Percentiles rank a stretch among this genome's conserved stretches.
Evolutionary conservation across 2,113 vertebrate genomes (phyloP).

Genomic region (Ailurus styani): DNA sequence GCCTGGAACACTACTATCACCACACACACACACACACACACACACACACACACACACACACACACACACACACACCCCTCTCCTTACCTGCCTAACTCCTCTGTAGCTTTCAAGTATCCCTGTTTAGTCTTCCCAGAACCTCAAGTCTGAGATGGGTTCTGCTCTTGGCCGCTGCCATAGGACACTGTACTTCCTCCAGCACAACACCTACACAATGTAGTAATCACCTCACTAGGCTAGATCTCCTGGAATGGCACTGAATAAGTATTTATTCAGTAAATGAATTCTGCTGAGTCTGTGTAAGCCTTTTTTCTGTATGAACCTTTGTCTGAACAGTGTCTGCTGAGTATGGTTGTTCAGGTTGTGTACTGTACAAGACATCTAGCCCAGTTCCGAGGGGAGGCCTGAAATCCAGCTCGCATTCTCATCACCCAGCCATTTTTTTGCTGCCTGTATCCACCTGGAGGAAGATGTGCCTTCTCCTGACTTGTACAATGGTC

Average conservation of each 20-base stretch:
- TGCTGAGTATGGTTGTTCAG: neutral
- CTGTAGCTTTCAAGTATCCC: neutral
- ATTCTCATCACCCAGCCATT: neutral
- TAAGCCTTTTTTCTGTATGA: neutral
- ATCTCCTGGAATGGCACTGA: neutral
- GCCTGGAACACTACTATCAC: neutral
- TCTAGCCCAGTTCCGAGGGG: neutral
- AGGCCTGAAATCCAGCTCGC: neutral
- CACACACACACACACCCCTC: neutral
- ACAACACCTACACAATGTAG: rapidly evolving
- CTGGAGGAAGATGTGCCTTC: neutral
- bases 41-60: neutral
- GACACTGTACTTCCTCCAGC: neutral
- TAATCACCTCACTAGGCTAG: neutral
- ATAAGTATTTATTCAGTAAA: neutral
- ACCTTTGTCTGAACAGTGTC: neutral
- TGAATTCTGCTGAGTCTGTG: neutral
- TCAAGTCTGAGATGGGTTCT: neutral
- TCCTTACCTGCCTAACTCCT: neutral
- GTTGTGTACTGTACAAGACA: too few relatives aligned
- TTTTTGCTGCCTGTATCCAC: neutral
- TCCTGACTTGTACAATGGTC: neutral
- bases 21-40: too few relatives aligned
- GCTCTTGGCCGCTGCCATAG: neutral
- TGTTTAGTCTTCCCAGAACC: neutral